phyloP scores from a whole-genome alignment of 2,888 invertebrate genomes.

The Isotomurus palustris region DNA sequence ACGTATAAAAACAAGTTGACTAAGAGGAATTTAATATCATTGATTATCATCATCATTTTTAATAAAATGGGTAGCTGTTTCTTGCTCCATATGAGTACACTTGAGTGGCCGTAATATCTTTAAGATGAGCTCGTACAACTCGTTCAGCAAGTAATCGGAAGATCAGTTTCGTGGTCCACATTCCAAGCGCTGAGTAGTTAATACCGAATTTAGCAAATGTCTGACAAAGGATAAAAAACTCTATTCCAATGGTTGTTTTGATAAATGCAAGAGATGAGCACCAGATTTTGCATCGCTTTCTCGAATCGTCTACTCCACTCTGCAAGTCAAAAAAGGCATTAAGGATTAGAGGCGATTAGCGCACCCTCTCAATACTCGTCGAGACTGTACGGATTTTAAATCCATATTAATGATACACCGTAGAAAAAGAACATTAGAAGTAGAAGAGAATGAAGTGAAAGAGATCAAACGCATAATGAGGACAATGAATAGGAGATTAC shows the following conservation, averaged over 20 bases:
- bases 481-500: too few species aligned
- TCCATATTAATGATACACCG: too few species aligned
- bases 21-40: background rate
- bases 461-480: background rate
- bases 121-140: conserved; percentile 33
- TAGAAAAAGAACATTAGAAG: too few species aligned
- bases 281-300: conserved; percentile 38
- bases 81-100: conserved; percentile 31
- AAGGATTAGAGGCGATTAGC: background rate
- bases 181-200: conserved; percentile 31
- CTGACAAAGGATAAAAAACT: conserved; percentile 37
- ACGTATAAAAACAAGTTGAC: background rate
- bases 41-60: background rate
- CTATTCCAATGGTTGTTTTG: conserved; percentile 35
- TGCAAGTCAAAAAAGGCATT: conserved; percentile 10
- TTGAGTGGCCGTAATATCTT: conserved; percentile 26
- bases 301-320: conserved; percentile 36
- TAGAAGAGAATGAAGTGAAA: background rate
- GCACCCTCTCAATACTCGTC: too few species aligned
- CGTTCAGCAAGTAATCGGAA: conserved; percentile 34
- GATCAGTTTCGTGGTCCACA: conserved; percentile 38
- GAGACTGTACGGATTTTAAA: too few species aligned
- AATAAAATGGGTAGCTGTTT: conserved; percentile 37
- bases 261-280: conserved; percentile 37
- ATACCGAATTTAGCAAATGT: conserved; percentile 38